Evolutionary conservation across 2,113 vertebrate genomes (phyloP).

Genomic region (Bubo bubo): DNA sequence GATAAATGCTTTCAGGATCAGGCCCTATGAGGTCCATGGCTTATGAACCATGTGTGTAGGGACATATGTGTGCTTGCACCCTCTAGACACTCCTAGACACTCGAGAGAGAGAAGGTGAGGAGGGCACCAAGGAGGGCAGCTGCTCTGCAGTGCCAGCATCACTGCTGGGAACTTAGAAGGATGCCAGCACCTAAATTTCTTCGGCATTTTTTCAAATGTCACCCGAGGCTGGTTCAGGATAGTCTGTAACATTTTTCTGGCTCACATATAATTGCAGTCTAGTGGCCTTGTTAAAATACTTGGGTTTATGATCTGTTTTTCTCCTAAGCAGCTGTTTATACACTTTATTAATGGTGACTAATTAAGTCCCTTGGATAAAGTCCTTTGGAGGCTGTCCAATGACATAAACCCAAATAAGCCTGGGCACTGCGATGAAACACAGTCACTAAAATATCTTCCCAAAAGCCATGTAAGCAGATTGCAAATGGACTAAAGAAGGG

Average conservation of each 20-base stretch:
- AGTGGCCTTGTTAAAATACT: constrained; percentile 23
- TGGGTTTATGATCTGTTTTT: constrained; percentile 19
- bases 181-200: neutral
- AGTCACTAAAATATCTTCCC: neutral
- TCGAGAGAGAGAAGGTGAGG: neutral
- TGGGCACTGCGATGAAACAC: neutral
- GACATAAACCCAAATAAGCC: constrained; percentile 37
- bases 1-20: neutral
- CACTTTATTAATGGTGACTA: constrained; percentile 43
- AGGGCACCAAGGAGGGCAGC: neutral
- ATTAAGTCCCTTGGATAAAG: constrained; percentile 26
- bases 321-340: constrained; percentile 35
- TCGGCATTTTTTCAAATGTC: neutral
- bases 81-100: neutral
- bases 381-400: constrained; percentile 36
- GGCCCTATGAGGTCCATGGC: neutral
- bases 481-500: neutral
- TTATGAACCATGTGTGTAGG: neutral
- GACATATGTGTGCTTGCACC: neutral
- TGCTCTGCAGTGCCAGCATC: neutral
- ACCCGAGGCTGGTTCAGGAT: neutral
- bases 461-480: neutral
- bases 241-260: neutral
- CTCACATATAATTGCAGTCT: constrained; percentile 10
- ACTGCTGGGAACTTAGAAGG: neutral